Percentiles rank a stretch among this genome's conserved stretches.
These are phyloP conservation scores for Sminthurides bifidus DNA, from an alignment of 1,140 invertebrate genomes.

Conservation along the genomic window DNA sequence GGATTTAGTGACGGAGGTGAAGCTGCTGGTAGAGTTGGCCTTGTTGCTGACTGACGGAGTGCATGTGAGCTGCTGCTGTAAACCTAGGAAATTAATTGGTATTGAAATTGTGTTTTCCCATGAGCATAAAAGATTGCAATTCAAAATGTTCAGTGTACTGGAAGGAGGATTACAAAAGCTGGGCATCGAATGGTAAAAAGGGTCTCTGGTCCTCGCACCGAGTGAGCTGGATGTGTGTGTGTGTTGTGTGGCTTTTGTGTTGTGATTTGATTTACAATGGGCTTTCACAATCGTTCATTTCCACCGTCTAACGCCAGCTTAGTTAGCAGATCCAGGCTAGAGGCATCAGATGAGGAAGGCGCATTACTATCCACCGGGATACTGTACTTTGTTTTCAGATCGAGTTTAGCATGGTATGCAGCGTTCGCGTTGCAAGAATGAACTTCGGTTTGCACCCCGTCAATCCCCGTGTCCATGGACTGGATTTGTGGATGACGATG, in stretches of 20 bases:
- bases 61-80: not conserved
- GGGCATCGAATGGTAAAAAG: slow-evolving; percentile 30
- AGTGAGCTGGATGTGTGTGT: slow-evolving; percentile 12
- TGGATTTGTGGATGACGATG: too few relatives aligned
- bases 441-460: too few relatives aligned
- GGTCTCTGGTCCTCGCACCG: slow-evolving; percentile 7
- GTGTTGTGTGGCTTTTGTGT: slow-evolving; percentile 11
- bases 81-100: slow-evolving; percentile 29
- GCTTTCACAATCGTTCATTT: too few relatives aligned
- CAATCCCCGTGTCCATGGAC: too few relatives aligned
- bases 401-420: too few relatives aligned
- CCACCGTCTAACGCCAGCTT: too few relatives aligned
- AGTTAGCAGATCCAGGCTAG: too few relatives aligned
- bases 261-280: slow-evolving; percentile 23
- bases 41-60: not conserved
- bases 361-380: too few relatives aligned
- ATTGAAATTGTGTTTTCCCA: slow-evolving; percentile 30
- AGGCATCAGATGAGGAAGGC: too few relatives aligned
- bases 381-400: too few relatives aligned
- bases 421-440: too few relatives aligned
- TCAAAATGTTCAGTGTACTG: slow-evolving; percentile 24
- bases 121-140: slow-evolving; percentile 20
- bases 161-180: slow-evolving; percentile 26
- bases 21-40: not conserved
- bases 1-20: not conserved